A percentile compares a stretch with the other conserved stretches of the same genome.
These are phyloP conservation scores for Vanessa tameamea DNA, from an alignment of 1,140 invertebrate species.

Conservation along the genomic window DNA sequence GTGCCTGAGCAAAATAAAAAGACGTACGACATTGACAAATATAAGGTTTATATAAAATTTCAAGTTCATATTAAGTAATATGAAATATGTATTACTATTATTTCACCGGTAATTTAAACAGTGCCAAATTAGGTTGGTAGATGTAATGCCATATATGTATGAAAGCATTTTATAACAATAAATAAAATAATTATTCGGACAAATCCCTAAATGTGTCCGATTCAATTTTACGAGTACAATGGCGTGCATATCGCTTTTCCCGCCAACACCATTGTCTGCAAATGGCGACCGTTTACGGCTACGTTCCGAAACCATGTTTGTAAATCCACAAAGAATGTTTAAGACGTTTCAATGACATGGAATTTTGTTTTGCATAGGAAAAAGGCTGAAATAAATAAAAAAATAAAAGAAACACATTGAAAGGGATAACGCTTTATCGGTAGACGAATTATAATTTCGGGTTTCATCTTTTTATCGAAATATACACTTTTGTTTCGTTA, in stretches of 20 bases:
- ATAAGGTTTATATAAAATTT: too few relatives aligned
- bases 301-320: constrained; percentile 73
- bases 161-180: constrained; percentile 26
- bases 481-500: too few relatives aligned
- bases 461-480: too few relatives aligned
- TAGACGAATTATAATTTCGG: not conserved
- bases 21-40: too few relatives aligned
- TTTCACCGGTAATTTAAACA: not conserved
- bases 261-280: constrained; percentile 75
- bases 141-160: constrained; percentile 23
- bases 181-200: constrained; percentile 60
- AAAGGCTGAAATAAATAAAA: constrained; percentile 53
- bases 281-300: constrained; percentile 69
- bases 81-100: not conserved
- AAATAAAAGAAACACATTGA: constrained; percentile 1
- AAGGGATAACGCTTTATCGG: not conserved
- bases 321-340: constrained; percentile 64
- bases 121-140: constrained; percentile 4
- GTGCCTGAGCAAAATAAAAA: too few relatives aligned
- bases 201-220: constrained; percentile 60
- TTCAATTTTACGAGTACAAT: constrained; percentile 43
- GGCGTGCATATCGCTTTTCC: constrained; percentile 53
- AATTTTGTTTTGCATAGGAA: constrained; percentile 67
- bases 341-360: constrained; percentile 67
- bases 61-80: too few relatives aligned